These are phyloP conservation scores for Sardina pilchardus DNA, from an alignment of 2,113 vertebrate genomes.

Conservation along the genomic window DNA sequence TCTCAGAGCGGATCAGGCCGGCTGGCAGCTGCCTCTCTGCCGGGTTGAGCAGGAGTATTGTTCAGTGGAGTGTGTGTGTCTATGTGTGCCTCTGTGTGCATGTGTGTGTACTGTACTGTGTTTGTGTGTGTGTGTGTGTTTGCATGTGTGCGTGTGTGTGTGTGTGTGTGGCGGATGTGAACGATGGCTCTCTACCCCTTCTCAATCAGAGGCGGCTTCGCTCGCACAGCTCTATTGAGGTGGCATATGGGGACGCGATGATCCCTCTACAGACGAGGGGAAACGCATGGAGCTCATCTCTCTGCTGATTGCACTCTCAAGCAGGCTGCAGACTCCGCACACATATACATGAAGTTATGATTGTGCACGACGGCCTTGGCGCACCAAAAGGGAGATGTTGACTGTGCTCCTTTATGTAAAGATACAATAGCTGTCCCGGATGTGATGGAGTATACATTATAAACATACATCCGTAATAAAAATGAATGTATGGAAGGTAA, in stretches of 20 bases:
- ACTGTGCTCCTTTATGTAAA: background rate
- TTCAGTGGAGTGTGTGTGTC: conserved; percentile 31
- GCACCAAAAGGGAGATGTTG: background rate
- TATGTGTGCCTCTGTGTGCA: conserved; percentile 30
- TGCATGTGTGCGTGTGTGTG: background rate
- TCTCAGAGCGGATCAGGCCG: conserved; percentile 38
- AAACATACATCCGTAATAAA: no score
- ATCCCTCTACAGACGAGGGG: background rate
- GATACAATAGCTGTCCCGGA: no score
- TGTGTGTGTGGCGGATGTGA: background rate
- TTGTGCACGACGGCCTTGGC: background rate
- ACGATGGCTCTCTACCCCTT: background rate
- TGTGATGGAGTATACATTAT: no score
- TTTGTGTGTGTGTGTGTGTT: conserved; percentile 35
- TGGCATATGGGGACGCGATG: background rate
- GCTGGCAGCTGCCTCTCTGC: conserved; percentile 41
- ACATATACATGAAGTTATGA: background rate
- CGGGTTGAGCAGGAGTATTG: conserved; percentile 22
- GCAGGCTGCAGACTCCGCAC: no score
- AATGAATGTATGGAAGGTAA: no score
- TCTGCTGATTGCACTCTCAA: background rate
- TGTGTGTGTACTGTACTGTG: conserved; percentile 39
- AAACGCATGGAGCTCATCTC: background rate
- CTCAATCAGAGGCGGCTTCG: background rate
- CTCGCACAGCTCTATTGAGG: background rate